Percentiles rank a stretch among this genome's conserved stretches.
These are phyloP conservation scores for Pomatorhinus ruficollis DNA, from an alignment of 2,113 vertebrate genomes.

Conservation along the genomic window DNA sequence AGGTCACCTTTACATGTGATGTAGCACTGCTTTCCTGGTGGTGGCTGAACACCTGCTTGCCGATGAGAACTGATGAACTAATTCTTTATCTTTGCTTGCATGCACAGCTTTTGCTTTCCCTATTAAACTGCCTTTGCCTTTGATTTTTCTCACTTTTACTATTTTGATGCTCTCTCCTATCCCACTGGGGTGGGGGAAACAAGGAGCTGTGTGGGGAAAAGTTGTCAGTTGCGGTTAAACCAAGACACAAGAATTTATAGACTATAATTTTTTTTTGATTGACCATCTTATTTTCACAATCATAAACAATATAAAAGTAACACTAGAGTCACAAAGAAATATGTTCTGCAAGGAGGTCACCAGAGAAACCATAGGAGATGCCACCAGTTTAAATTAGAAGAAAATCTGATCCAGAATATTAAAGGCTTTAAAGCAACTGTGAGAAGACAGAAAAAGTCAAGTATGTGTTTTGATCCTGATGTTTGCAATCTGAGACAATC, in stretches of 20 bases:
- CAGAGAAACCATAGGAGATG: neutral
- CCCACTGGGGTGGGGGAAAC: rapidly evolving
- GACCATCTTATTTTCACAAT: neutral
- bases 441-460: neutral
- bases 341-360: neutral
- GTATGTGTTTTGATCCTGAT: neutral
- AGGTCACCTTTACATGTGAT: neutral
- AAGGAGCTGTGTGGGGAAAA: neutral
- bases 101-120: neutral
- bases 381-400: neutral
- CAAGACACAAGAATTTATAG: neutral
- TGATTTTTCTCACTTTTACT: neutral
- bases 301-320: neutral
- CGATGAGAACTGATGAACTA: neutral
- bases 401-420: neutral
- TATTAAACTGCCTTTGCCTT: neutral
- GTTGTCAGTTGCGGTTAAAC: neutral
- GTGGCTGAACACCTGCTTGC: neutral
- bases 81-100: neutral
- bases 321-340: neutral
- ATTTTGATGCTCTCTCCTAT: neutral
- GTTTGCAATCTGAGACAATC: neutral
- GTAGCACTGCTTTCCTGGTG: rapidly evolving
- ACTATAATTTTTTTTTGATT: neutral
- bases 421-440: neutral